These are phyloP conservation scores for Porites australiensis DNA, from an alignment of 64 coral and sea anemone genomes.

Conservation along the genomic window DNA sequence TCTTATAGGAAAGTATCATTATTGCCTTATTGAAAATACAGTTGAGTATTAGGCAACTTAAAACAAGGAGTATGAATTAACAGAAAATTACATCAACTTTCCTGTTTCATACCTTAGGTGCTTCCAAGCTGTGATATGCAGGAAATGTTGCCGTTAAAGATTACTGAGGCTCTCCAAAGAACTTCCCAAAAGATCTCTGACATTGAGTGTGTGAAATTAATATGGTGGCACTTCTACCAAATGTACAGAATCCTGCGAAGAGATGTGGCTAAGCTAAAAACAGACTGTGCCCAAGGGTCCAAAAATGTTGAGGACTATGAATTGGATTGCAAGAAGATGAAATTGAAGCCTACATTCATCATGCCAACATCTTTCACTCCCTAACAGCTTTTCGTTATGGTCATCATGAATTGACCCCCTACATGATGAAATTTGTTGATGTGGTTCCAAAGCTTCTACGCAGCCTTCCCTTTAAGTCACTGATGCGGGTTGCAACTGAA, in stretches of 20 bases:
- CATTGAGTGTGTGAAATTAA: constrained; percentile 3
- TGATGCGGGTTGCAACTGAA: constrained; percentile 20
- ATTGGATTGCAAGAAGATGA: constrained; percentile 14
- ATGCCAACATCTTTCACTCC: background rate
- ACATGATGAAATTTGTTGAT: constrained; percentile 41
- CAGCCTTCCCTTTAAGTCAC: constrained; percentile 16
- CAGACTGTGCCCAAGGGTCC: background rate
- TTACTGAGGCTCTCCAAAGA: background rate
- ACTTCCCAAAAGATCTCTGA: background rate
- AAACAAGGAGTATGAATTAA: background rate
- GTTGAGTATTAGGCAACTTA: no score
- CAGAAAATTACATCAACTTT: background rate
- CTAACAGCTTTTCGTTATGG: background rate
- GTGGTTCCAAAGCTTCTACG: constrained; percentile 16
- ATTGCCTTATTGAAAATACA: no score
- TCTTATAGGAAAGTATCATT: no score
- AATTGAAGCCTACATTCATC: no score
- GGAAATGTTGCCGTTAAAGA: background rate
- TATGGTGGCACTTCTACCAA: constrained; percentile 7
- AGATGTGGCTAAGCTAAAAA: background rate
- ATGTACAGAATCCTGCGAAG: constrained; percentile 7
- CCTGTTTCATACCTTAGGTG: background rate
- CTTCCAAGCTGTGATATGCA: constrained; percentile 3
- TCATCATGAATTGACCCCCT: background rate
- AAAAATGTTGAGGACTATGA: constrained; percentile 14